Conservation (phyloP, 2,113 vertebrate genomes). For the Chunga burmeisteri region DNA sequence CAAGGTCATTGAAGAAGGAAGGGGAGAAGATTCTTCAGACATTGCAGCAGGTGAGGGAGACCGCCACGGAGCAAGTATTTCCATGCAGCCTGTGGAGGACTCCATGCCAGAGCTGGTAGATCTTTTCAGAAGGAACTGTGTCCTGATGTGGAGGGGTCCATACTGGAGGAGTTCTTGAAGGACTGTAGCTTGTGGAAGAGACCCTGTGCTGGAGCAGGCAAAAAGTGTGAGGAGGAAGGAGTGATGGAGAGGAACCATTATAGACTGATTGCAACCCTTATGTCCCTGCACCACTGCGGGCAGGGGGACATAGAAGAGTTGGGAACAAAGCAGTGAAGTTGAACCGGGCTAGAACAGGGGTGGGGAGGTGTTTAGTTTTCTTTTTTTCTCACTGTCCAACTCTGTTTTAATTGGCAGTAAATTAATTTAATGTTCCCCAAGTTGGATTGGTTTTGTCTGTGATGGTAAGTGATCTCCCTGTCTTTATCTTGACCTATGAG, state of each 20-base stretch:
- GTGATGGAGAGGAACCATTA: background rate
- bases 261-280: background rate
- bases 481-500: background rate
- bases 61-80: background rate
- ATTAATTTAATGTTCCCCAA: background rate
- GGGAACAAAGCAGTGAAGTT: background rate
- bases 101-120: background rate
- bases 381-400: background rate
- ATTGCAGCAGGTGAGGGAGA: background rate
- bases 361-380: background rate
- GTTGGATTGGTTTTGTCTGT: background rate
- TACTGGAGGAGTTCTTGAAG: background rate
- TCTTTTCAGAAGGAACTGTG: background rate
- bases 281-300: background rate
- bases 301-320: background rate
- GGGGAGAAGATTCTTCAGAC: background rate
- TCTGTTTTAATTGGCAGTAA: background rate
- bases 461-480: background rate
- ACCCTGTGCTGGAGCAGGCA: background rate
- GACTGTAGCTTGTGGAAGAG: background rate
- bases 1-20: background rate
- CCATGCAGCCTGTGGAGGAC: background rate
- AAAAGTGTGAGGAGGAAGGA: background rate
- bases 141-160: too few species aligned
- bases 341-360: background rate